Evolutionary conservation across 2,113 vertebrate genomes (phyloP), one percentile per base, ranked within the genome.

Genomic region (Oophaga pumilio): DNA sequence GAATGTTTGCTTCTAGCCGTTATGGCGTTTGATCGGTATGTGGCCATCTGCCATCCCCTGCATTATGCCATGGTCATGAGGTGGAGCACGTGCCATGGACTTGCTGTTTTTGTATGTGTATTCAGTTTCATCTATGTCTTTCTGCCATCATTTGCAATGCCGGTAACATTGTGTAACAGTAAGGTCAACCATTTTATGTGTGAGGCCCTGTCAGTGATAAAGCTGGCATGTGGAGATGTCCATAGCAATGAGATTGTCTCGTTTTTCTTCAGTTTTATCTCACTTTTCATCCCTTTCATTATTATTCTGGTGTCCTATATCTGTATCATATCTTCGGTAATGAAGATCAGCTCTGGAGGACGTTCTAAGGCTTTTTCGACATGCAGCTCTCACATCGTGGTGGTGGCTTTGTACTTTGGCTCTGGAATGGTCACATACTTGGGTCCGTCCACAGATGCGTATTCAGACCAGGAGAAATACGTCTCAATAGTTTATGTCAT

Each of bases 21-120:
- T 0, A 92, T 92, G 91, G 89, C 91, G 0, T 87, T 89, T 57
- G 91, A 91, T 84, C 76, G 77, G 4, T 92, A 89, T 4, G 86
- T 90, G 62, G 90, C 91, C 80, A 91, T 92, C 52, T 91, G 89
- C 20, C 87, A 50, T 12, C 92, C 90, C 2, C 90, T 91, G n/a
- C 89, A 88, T 52, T 92, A 91, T 2, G 15, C 15, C 15, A 8
- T 71, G 11, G 15, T 85, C 11, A 85, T 71, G 68, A 4, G 68
- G 68, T 71, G 68, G 68, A 71, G 26, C 5, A 6, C 33, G 8
- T 71, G 68, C 14, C 11, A 8, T 17, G 10, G 26, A 11, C 26
- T 71, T 71, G n/a, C 68, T 0, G 8, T 11, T 17, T 71, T 71
- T n/a, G 26, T 17, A 1, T 71, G 26, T 4, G 1, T 71, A 33